These are phyloP conservation scores for Zaprionus obscuricornis DNA, from an alignment of 2,888 invertebrate species.

Conservation along the genomic window DNA sequence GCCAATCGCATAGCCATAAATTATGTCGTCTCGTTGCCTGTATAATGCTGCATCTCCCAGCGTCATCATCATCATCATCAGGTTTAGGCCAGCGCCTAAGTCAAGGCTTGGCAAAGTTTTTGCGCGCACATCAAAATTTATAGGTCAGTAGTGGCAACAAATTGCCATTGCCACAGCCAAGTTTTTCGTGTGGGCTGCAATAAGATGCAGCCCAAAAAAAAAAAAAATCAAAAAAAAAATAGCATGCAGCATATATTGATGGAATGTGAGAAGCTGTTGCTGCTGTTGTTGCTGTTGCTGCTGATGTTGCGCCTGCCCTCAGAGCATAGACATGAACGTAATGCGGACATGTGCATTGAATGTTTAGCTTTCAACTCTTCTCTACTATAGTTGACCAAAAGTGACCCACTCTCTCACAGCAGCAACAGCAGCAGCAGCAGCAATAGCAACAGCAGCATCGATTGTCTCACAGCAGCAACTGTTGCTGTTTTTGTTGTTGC, in stretches of 20 bases:
- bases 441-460: conserved; percentile 4
- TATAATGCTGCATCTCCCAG: conserved; percentile 21
- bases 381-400: conserved; percentile 18
- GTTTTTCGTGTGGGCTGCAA: conserved; percentile 22
- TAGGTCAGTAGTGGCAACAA: conserved; percentile 82
- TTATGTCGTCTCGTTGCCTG: conserved; percentile 59
- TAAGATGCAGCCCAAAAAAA: too few species aligned
- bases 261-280: conserved; percentile 49
- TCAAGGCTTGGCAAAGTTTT: too few species aligned
- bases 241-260: conserved; percentile 23
- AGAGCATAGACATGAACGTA: conserved; percentile 42
- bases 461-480: background rate
- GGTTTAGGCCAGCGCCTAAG: conserved; percentile 21
- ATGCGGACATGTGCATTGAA: conserved; percentile 51
- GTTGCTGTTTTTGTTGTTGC: conserved; percentile 33
- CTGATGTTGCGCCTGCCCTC: conserved; percentile 27
- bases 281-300: background rate
- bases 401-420: conserved; percentile 41
- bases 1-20: conserved; percentile 61
- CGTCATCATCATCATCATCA: conserved; percentile 14
- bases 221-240: too few species aligned
- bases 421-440: conserved; percentile 16
- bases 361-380: background rate
- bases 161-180: conserved; percentile 55
- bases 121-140: conserved; percentile 76